Percentiles rank a stretch among this genome's conserved stretches.
Conservation (phyloP, 2,797 vertebrate genomes). For the Melanotaenia maccullochi region DNA sequence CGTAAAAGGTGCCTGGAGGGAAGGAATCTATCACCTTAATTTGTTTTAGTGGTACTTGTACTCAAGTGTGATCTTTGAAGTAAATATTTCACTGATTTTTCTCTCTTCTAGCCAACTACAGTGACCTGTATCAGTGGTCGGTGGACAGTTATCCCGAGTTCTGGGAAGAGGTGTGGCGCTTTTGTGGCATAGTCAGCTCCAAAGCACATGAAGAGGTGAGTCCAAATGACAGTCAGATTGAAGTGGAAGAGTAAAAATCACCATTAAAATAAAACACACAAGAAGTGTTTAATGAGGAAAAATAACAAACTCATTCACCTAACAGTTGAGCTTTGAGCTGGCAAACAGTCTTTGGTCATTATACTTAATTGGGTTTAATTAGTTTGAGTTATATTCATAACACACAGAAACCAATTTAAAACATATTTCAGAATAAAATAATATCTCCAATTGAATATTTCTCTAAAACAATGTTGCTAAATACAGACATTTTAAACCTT, state of each 20-base stretch:
- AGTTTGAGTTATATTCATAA: background rate
- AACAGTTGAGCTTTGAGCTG: background rate
- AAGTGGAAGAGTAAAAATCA: no score
- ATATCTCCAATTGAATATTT: background rate
- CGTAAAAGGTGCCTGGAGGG: no score
- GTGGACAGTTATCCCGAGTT: conserved; percentile 90
- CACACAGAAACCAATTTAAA: background rate
- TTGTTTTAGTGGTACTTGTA: background rate
- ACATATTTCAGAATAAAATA: background rate
- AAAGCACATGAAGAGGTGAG: conserved; percentile 90
- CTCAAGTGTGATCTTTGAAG: background rate
- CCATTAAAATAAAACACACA: background rate
- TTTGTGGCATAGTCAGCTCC: conserved; percentile 89
- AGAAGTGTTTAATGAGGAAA: background rate
- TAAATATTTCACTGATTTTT: conserved; percentile 1
- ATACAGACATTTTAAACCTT: background rate
- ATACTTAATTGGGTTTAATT: background rate
- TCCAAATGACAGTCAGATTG: background rate
- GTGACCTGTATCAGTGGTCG: conserved; percentile 94
- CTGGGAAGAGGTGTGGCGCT: conserved; percentile 94
- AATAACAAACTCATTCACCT: background rate
- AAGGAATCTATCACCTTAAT: background rate
- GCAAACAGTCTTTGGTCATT: background rate
- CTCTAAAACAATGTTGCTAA: background rate
- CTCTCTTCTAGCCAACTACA: conserved; percentile 86